Conservation (phyloP, 2,797 vertebrate genomes). For the Euthynnus affinis region DNA sequence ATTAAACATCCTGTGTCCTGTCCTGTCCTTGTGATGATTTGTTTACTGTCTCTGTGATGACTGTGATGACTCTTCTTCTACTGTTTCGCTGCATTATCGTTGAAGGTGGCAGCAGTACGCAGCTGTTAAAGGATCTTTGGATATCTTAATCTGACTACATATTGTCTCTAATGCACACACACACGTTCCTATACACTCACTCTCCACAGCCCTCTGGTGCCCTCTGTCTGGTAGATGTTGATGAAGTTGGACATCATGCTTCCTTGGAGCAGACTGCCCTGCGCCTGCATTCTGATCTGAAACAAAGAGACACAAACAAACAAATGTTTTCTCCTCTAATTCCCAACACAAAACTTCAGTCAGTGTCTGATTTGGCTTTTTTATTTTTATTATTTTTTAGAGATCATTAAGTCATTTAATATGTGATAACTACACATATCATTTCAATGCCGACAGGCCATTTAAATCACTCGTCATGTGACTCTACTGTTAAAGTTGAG, state of each 20-base stretch:
- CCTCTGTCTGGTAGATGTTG: conserved; percentile 97
- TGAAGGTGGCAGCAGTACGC: too few species aligned
- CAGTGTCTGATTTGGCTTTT: too few species aligned
- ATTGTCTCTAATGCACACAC: background rate
- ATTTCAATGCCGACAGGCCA: too few species aligned
- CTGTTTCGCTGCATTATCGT: background rate
- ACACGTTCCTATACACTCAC: conserved; percentile 82
- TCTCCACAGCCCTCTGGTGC: conserved; percentile 95
- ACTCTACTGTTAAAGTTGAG: too few species aligned
- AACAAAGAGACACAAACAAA: conserved; percentile 28
- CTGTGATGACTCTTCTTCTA: too few species aligned
- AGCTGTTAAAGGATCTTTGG: background rate
- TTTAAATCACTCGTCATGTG: too few species aligned
- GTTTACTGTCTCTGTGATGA: too few species aligned
- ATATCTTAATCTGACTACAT: background rate
- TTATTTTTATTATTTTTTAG: too few species aligned
- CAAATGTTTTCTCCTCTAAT: fast-evolving
- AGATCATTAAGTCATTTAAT: too few species aligned
- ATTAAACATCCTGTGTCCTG: too few species aligned
- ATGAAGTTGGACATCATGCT: conserved; percentile 98
- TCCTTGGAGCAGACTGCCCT: conserved; percentile 94
- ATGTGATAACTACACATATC: too few species aligned
- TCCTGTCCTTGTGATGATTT: too few species aligned
- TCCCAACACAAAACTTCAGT: background rate
- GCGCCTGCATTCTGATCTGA: conserved; percentile 98